Percentiles rank a stretch among this genome's conserved stretches.
These are phyloP conservation scores for Leptoteleia sp. DNA, from an alignment of 1,140 invertebrate species.

Conservation along the genomic window DNA sequence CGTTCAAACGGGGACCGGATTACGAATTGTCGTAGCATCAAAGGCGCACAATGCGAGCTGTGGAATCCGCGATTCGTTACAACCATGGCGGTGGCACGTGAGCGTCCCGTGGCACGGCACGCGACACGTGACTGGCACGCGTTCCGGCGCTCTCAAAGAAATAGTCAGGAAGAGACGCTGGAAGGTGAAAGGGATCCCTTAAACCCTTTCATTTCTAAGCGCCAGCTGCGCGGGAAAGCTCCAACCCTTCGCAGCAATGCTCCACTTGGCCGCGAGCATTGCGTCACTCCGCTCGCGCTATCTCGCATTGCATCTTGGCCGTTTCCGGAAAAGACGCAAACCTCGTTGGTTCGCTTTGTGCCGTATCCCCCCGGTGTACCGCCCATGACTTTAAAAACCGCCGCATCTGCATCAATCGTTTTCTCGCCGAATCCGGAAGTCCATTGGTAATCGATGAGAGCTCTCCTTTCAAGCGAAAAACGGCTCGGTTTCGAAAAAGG, in stretches of 20 bases:
- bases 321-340: slow-evolving; percentile 64
- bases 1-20: slow-evolving; percentile 8
- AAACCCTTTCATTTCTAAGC: slow-evolving; percentile 71
- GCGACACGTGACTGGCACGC: slow-evolving; percentile 68
- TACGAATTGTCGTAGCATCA: slow-evolving; percentile 17
- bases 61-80: slow-evolving; percentile 40
- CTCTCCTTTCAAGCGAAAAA: slow-evolving; percentile 34
- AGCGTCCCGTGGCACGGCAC: slow-evolving; percentile 72
- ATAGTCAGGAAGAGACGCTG: slow-evolving; percentile 66
- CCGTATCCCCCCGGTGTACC: slow-evolving; percentile 21
- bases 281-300: slow-evolving; percentile 51
- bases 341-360: slow-evolving; percentile 37
- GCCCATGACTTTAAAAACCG: slow-evolving; percentile 50
- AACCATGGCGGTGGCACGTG: slow-evolving; percentile 39
- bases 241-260: slow-evolving; percentile 42
- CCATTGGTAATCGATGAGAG: slow-evolving; percentile 53
- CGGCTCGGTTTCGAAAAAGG: slow-evolving; percentile 37
- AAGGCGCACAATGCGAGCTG: slow-evolving; percentile 15
- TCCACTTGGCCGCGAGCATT: slow-evolving; percentile 40
- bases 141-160: slow-evolving; percentile 51
- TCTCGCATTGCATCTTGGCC: slow-evolving; percentile 71
- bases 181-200: slow-evolving; percentile 72
- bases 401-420: slow-evolving; percentile 54
- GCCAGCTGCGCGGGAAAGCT: slow-evolving; percentile 24
- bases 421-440: slow-evolving; percentile 52